Base-by-base conservation (phyloP, 1,140 invertebrate species). In the Anagrus nilaparvatae region DNA sequence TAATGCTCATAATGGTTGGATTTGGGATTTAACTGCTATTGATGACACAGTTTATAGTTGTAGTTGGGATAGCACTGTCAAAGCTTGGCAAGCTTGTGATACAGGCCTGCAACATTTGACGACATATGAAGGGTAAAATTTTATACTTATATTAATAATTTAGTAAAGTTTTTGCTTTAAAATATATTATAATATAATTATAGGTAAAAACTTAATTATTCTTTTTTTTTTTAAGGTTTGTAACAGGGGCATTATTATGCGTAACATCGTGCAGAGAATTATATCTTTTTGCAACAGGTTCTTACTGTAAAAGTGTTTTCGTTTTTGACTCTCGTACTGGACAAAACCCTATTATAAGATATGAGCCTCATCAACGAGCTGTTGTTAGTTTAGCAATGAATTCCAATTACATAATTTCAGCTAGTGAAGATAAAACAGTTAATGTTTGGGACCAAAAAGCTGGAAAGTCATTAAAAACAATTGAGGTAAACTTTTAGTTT, bases 1-100 rank as follows among this genome's bases (percentile, higher is more conserved):
- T 9, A 45, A 45, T 30, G 61, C 61, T 7, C 65, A 68, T 35
- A 42, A 56, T 7, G 65, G 65, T 43, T 68, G 65, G 65, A 64
- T 68, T 38, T 66, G 64, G 61, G 61, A 61, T 40, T 40, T 68
- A 20, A 55, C 60, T 13, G 45, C 56, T 16, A 51, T 61, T 33
- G 42, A 56, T 16, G 43, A 61, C 13, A 63, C 46, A 30, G 28
- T 67, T 20, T 67, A 63, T 35, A 67, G 63, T 39, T 65, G 61
- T 39, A 61, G 63, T 30, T 68, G 61, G 61, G 65, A 68, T 48
- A 38, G 52, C 21, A 55, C 39, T 0, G 42, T 68, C 4, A 62
- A 61, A 46, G 48, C 55, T 4, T 68, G 65, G 65, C 38, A 44
- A 12, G 43, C 60, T n/a, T 48, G 41, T 2, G 24, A 44, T 16